Evolutionary conservation across 2,888 invertebrate genomes (phyloP).

Genomic region (Lysandra bellargus): DNA sequence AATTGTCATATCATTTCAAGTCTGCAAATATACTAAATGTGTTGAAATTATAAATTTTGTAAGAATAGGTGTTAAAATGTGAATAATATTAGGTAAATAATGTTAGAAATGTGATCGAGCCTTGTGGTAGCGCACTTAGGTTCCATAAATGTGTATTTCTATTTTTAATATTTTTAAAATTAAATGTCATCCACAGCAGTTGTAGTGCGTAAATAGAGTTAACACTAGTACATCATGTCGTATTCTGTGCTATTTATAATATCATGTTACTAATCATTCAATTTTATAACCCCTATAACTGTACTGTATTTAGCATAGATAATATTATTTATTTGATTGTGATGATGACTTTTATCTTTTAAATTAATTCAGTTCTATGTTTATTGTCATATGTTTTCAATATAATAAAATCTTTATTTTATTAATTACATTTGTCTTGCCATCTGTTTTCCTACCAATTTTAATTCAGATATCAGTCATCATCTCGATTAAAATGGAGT

Average conservation of each 20-base stretch:
- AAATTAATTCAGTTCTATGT: not conserved
- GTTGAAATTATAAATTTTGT: constrained; percentile 44
- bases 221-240: not conserved
- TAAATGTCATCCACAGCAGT: not conserved
- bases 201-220: not conserved
- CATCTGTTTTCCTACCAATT: not conserved
- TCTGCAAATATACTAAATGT: not conserved
- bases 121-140: constrained; percentile 34
- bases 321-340: not conserved
- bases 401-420: not conserved
- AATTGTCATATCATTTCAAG: constrained; percentile 30
- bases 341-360: constrained; percentile 15
- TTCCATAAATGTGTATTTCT: constrained; percentile 35
- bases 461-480: constrained; percentile 1
- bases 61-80: constrained; percentile 65
- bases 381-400: not conserved
- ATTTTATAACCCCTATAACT: constrained; percentile 1
- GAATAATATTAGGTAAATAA: constrained; percentile 56
- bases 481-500: constrained; percentile 19
- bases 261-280: constrained; percentile 2
- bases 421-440: not conserved
- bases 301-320: constrained; percentile 11
- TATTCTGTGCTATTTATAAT: constrained; percentile 10
- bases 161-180: constrained; percentile 34
- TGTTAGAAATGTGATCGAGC: constrained; percentile 45